phyloP scores from a whole-genome alignment of 2,888 invertebrate genomes.

The Orchesellides sinensis region DNA sequence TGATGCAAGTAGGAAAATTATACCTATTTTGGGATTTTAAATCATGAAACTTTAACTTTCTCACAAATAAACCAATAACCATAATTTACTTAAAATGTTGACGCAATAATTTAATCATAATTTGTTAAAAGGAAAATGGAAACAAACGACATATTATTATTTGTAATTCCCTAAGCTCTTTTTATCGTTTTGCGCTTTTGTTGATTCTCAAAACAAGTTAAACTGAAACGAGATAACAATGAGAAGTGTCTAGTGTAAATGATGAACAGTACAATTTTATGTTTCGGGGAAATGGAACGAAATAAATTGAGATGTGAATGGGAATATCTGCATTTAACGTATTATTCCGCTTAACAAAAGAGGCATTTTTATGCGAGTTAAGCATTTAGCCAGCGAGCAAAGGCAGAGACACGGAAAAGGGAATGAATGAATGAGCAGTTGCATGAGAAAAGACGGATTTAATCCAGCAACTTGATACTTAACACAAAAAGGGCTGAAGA shows the following conservation, averaged over 20 bases:
- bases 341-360: background rate
- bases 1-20: background rate
- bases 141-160: conserved; percentile 15
- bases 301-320: background rate
- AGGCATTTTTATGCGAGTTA: background rate
- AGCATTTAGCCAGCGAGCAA: background rate
- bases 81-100: background rate
- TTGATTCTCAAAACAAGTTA: background rate
- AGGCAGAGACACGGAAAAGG: background rate
- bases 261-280: background rate
- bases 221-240: background rate
- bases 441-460: conserved; percentile 37
- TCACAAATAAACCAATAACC: too few species aligned
- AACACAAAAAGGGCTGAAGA: conserved; percentile 16
- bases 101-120: background rate
- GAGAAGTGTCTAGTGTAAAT: background rate
- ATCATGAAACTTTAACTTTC: too few species aligned
- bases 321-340: conserved; percentile 11
- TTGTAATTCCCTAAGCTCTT: background rate
- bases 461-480: conserved; percentile 40
- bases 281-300: conserved; percentile 12
- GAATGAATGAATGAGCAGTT: conserved; percentile 29
- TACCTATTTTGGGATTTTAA: too few species aligned
- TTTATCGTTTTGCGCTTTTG: conserved; percentile 17
- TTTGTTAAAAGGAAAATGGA: conserved; percentile 19